Percentiles rank a stretch among this genome's conserved stretches.
Evolutionary conservation across 2,113 vertebrate species (phyloP).

Genomic region (Rhinolophus ferrumequinum): DNA sequence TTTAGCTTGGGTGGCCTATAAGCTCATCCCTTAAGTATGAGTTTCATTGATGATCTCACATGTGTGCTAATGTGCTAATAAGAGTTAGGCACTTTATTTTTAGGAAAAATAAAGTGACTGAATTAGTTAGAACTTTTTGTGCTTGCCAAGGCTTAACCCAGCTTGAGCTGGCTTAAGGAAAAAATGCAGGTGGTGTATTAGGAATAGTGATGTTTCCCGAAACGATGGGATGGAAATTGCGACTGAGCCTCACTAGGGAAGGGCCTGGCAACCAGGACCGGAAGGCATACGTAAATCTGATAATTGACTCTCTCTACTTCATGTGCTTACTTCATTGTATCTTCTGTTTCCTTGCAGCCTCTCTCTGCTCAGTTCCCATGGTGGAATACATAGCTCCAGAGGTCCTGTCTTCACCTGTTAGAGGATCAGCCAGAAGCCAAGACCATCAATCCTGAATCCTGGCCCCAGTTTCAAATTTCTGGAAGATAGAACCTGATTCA

Average conservation of each 20-base stretch:
- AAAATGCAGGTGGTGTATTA: background rate
- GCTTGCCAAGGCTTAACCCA: background rate
- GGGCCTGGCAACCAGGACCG: background rate
- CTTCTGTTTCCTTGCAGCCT: background rate
- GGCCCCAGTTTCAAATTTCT: background rate
- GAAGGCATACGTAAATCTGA: background rate
- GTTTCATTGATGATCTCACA: conserved; percentile 3
- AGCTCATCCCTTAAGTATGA: background rate
- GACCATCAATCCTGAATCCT: background rate
- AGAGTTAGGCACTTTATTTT: background rate
- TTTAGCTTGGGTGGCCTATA: background rate
- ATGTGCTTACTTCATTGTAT: background rate
- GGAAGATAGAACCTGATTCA: background rate
- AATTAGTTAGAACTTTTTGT: conserved; percentile 26
- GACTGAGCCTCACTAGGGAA: background rate
- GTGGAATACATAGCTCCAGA: background rate
- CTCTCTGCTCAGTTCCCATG: background rate
- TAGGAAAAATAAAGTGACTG: conserved; percentile 1
- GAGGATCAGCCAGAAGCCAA: background rate
- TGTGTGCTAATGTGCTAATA: background rate
- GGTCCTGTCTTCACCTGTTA: background rate
- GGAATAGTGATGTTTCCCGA: background rate
- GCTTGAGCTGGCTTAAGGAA: conserved; percentile 13
- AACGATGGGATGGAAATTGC: background rate
- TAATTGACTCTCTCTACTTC: background rate